These are phyloP conservation scores for Vimba vimba DNA, from an alignment of 2,113 vertebrate species.

Conservation along the genomic window DNA sequence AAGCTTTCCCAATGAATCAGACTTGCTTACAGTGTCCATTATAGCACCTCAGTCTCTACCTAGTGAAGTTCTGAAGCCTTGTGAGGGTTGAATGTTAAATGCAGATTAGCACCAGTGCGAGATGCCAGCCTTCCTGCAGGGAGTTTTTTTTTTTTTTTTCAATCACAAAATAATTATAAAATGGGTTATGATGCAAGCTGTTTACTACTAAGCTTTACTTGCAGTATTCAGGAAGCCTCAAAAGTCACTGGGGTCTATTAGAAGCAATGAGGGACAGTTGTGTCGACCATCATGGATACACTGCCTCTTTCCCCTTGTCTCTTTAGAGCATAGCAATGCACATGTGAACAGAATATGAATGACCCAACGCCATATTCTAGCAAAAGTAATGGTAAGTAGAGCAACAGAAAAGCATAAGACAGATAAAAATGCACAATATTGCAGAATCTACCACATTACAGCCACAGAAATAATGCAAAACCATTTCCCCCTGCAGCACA, in stretches of 20 bases:
- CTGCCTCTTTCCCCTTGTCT: conserved; percentile 55
- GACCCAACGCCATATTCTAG: conserved; percentile 61
- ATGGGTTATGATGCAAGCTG: conserved; percentile 19
- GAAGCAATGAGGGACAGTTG: conserved; percentile 43
- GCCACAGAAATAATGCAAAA: conserved; percentile 35
- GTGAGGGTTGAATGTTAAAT: conserved; percentile 51
- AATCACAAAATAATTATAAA: conserved; percentile 31
- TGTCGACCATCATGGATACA: conserved; percentile 37
- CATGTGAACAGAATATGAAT: conserved; percentile 64
- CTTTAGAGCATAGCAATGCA: conserved; percentile 54
- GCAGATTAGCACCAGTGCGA: conserved; percentile 36
- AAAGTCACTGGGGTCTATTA: conserved; percentile 49
- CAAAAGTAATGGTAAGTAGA: conserved; percentile 62
- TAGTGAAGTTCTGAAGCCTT: conserved; percentile 17
- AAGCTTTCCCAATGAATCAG: conserved; percentile 31
- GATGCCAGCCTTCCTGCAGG: conserved; percentile 42
- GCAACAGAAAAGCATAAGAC: conserved; percentile 52
- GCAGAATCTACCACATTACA: conserved; percentile 44
- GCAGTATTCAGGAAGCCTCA: conserved; percentile 36
- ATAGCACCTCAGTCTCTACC: conserved; percentile 38
- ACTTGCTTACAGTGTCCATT: conserved; percentile 8
- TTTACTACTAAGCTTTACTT: conserved; percentile 42
- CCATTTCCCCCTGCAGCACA: background rate
- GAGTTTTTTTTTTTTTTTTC: conserved; percentile 15
- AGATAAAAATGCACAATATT: conserved; percentile 9